Evolutionary conservation across 37 sponge, comb jelly and placozoan species (phyloP), one percentile per base, ranked within the genome.

Genomic region (Agelas oroides): DNA sequence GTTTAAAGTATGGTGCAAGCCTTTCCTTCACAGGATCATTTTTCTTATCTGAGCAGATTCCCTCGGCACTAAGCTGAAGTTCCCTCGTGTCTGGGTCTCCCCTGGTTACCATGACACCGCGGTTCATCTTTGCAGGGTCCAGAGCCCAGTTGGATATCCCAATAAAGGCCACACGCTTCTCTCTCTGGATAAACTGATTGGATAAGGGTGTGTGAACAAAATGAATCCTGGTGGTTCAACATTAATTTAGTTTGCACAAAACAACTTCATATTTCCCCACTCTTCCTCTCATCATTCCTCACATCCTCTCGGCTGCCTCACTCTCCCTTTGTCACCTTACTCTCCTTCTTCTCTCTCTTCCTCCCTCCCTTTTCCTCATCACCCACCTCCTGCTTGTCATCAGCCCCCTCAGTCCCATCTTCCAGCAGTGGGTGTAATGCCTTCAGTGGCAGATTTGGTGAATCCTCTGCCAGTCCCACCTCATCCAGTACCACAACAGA

Each of bases 111-210:
- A 94, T 94, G 32, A 97, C 90, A 35, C 99, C 99, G 71, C 99
- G 60, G 78, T 98, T 98, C 99, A 98, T 98, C 81, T 98, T 98
- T 27, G 99, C 99, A 40, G 99, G 96, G 76, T 98, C 99, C 34
- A 98, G 87, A 2, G 99, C 94, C 99, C 99, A 98, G 84, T 98
- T 98, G 27, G 99, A 98, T 0, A 98, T 94, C 25, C 99, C 99
- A 84, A 97, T 89, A 68, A 97, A 97, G 1, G 95, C 95, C 1
- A 97, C 97, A 70, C 95, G 73, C 56, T 94, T 65, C 60, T 89
- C 61, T 32, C 77, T 78, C 24, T 41, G 84, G 59, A 90, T 40
- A 66, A 79, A 59, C 94, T 93, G 40, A n/a, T n/a, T n/a, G n/a
- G n/a, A n/a, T n/a, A n/a, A n/a, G n/a, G n/a, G n/a, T n/a, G n/a